Conservation (phyloP, 2,797 vertebrate species). For the Thalassophryne amazonica region DNA sequence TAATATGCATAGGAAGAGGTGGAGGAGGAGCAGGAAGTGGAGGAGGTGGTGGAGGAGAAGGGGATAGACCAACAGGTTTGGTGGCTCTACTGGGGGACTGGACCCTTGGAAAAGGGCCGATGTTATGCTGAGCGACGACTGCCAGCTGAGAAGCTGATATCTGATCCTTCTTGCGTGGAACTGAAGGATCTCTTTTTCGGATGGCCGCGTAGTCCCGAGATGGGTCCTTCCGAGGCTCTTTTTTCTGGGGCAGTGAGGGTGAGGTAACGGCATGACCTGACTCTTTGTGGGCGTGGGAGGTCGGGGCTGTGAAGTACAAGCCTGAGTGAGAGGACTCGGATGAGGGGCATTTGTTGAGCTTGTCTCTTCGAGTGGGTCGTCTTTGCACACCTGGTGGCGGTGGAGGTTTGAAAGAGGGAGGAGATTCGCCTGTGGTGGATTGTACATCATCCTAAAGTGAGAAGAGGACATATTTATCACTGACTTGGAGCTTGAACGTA, state of each 20-base stretch:
- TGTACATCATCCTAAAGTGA: slow-evolving; percentile 89
- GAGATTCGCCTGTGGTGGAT: slow-evolving; percentile 78
- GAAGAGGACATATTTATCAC: slow-evolving; percentile 62
- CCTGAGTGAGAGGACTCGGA: slow-evolving; percentile 85
- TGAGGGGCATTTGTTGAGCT: slow-evolving; percentile 77
- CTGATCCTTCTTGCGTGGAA: slow-evolving; percentile 55
- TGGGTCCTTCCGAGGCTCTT: slow-evolving; percentile 27
- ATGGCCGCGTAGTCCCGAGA: slow-evolving; percentile 42
- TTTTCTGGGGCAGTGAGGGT: slow-evolving; percentile 30
- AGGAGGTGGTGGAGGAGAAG: slow-evolving; percentile 34
- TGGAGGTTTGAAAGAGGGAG: slow-evolving; percentile 83
- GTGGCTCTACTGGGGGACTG: slow-evolving; percentile 83
- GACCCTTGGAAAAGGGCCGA: slow-evolving; percentile 92
- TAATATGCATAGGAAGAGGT: slow-evolving; percentile 39
- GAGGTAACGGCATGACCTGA: slow-evolving; percentile 24
- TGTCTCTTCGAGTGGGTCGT: slow-evolving; percentile 69
- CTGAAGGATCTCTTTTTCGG: slow-evolving; percentile 49
- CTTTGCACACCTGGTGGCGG: slow-evolving; percentile 76
- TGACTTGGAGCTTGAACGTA: slow-evolving; percentile 8
- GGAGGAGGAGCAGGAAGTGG: slow-evolving; percentile 43
- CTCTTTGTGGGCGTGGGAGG: slow-evolving; percentile 60
- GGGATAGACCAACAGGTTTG: slow-evolving; percentile 39
- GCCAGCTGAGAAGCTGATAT: slow-evolving; percentile 77
- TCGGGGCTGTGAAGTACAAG: slow-evolving; percentile 83
- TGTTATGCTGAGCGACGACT: slow-evolving; percentile 79